phyloP scores from a whole-genome alignment of 2,888 invertebrate genomes.

The Ceraclea dissimilis region DNA sequence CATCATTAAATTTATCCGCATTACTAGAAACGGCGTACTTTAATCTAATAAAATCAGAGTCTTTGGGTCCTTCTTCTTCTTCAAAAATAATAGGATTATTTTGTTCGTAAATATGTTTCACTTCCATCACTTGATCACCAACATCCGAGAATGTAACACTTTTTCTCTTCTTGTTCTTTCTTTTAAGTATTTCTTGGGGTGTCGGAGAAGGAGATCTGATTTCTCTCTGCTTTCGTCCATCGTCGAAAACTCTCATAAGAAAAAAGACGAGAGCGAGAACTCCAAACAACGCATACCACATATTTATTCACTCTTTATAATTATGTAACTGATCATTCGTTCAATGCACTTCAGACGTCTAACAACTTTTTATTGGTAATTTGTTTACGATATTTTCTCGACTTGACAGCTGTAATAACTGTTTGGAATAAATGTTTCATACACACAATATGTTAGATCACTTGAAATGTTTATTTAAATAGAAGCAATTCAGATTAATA shows the following conservation, averaged over 20 bases:
- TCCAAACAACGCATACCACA: constrained; percentile 6
- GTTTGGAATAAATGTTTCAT: background rate
- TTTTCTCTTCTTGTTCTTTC: constrained; percentile 14
- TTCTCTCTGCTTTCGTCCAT: background rate
- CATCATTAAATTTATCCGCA: background rate
- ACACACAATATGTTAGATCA: background rate
- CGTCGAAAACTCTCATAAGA: background rate
- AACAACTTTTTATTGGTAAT: no score
- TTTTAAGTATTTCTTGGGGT: constrained; percentile 5
- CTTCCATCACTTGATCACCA: constrained; percentile 9
- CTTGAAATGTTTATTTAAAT: no score
- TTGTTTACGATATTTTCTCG: no score
- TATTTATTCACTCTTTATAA: background rate
- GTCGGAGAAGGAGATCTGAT: background rate
- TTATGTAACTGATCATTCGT: no score
- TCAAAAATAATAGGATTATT: constrained; percentile 4
- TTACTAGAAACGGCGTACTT: background rate
- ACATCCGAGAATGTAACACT: constrained; percentile 23
- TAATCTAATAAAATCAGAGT: background rate
- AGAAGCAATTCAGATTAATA: no score
- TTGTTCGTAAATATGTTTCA: constrained; percentile 7
- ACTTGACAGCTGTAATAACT: no score
- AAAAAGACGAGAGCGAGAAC: constrained; percentile 5
- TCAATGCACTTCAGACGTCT: no score
- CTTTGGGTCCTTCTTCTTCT: constrained; percentile 3